Base-by-base conservation (phyloP, 1,140 invertebrate species). In the Phymorhynchus buccinoides region DNA sequence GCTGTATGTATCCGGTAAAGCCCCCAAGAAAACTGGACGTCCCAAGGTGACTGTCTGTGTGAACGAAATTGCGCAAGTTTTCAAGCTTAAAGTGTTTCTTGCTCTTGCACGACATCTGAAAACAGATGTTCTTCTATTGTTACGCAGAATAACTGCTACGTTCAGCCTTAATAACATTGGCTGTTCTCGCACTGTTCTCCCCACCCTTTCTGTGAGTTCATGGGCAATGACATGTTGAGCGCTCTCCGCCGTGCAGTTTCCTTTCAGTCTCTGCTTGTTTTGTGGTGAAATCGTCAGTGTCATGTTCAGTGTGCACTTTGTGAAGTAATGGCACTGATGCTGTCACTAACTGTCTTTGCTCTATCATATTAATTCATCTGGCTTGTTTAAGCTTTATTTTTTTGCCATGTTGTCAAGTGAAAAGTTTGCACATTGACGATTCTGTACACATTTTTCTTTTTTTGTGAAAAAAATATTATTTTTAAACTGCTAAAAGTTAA, bases 1-100 rank as follows among this genome's bases (percentile, higher is more conserved):
- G 66, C 82, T 86, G 1, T 86, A 86, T 68, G 78, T 84, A 27
- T 77, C 83, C 0, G 48, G 85, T 83, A 84, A 81, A 22, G 82
- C 78, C 27, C 27, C 56, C 7, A 83, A 83, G 75, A 56, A 81
- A 68, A 83, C 81, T 81, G 84, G 83, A 42, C 66, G 82, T 22
- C 18, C 75, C 27, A 86, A 86, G 85, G 85, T 86, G 85, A 86
- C 79, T 73, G 27, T 37, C 62, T 78, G 35, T 52, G n/a, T 80
- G 79, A 44, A 80, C 79, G 42, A n/a, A n/a, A 56, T 35, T 52
- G 78, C 56, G 79, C 79, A 30, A 35, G n/a, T 56, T 14, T 62
- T 62, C 22, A 14, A 62, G 42, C 48, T 35, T 30, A 80, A 62
- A 27, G 56, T 62, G 75, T 78, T 32, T 78, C 39, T 79, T 48